Conservation (phyloP, 1,140 invertebrate species). For the Caenorhabditis remanei region DNA sequence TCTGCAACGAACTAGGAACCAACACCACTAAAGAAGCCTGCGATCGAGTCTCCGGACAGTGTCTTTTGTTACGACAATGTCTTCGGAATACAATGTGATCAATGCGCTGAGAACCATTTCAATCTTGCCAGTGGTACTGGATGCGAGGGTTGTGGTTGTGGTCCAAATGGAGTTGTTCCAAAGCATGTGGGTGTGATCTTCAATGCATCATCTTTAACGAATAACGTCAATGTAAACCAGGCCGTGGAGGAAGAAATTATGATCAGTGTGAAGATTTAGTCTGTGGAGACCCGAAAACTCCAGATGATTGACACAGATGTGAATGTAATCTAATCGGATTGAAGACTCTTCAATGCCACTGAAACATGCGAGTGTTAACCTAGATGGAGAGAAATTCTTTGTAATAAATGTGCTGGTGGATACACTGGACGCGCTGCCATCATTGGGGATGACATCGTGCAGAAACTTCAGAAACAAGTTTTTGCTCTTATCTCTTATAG, state of each 20-base stretch:
- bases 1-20: slow-evolving; percentile 91
- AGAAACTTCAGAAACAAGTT: slow-evolving; percentile 80
- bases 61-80: slow-evolving; percentile 91
- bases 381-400: slow-evolving; percentile 93
- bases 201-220: slow-evolving; percentile 82
- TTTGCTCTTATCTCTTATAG: slow-evolving; percentile 76
- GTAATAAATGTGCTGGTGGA: slow-evolving; percentile 93
- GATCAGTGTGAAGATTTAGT: slow-evolving; percentile 92
- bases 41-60: slow-evolving; percentile 88
- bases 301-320: slow-evolving; percentile 82
- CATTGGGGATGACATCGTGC: slow-evolving; percentile 95
- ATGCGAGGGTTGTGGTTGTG: slow-evolving; percentile 91
- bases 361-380: slow-evolving; percentile 89
- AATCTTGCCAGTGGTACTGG: slow-evolving; percentile 88
- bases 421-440: slow-evolving; percentile 94
- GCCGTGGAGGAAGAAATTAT: slow-evolving; percentile 92
- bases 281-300: slow-evolving; percentile 88
- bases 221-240: slow-evolving; percentile 90
- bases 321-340: slow-evolving; percentile 91
- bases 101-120: slow-evolving; percentile 91
- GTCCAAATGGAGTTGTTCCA: slow-evolving; percentile 85
- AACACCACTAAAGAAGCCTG: slow-evolving; percentile 85
- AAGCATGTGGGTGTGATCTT: slow-evolving; percentile 82
- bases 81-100: slow-evolving; percentile 86
- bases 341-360: slow-evolving; percentile 85